These are phyloP conservation scores for Zeus faber DNA, from an alignment of 2,113 vertebrate genomes.

Conservation along the genomic window DNA sequence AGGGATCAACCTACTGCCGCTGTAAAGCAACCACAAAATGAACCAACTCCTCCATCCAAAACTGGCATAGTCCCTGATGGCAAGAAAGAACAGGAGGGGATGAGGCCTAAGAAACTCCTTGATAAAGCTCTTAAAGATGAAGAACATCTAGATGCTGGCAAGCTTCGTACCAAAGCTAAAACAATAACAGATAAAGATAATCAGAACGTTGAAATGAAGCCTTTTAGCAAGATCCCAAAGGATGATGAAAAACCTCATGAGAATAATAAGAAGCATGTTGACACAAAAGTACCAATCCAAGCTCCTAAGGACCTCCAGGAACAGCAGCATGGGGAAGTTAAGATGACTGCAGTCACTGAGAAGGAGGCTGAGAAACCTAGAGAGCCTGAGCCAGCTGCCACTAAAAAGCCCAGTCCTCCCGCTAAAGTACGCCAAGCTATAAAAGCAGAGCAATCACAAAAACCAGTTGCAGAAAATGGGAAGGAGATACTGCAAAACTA, in stretches of 20 bases:
- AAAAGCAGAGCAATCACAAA: slow-evolving; percentile 24
- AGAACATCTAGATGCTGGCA: slow-evolving; percentile 24
- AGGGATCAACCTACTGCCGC: slow-evolving; percentile 25
- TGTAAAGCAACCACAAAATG: slow-evolving; percentile 13
- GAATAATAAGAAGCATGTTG: slow-evolving; percentile 16
- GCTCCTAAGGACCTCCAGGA: slow-evolving; percentile 20
- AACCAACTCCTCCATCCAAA: background rate
- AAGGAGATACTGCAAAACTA: slow-evolving; percentile 32
- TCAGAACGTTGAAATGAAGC: slow-evolving; percentile 42
- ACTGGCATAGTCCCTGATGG: slow-evolving; percentile 7
- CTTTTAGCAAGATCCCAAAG: slow-evolving; percentile 31
- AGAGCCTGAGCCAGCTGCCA: slow-evolving; percentile 11
- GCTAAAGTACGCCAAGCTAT: slow-evolving; percentile 6
- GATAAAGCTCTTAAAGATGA: slow-evolving; percentile 27
- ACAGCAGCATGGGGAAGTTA: background rate
- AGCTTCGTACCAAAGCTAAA: slow-evolving; percentile 21
- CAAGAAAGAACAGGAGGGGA: slow-evolving; percentile 18
- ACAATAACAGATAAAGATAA: slow-evolving; percentile 34
- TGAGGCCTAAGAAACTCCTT: slow-evolving; percentile 11
- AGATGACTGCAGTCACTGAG: slow-evolving; percentile 19
- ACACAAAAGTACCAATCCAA: slow-evolving; percentile 12
- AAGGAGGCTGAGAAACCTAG: slow-evolving; percentile 32
- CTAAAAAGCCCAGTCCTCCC: slow-evolving; percentile 30
- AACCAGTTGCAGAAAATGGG: slow-evolving; percentile 23
- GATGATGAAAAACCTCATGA: slow-evolving; percentile 20